Percentiles rank a stretch among this genome's conserved stretches.
phyloP scores from a whole-genome alignment of 2,888 invertebrate species.

The Anoplius nigerrimus region DNA sequence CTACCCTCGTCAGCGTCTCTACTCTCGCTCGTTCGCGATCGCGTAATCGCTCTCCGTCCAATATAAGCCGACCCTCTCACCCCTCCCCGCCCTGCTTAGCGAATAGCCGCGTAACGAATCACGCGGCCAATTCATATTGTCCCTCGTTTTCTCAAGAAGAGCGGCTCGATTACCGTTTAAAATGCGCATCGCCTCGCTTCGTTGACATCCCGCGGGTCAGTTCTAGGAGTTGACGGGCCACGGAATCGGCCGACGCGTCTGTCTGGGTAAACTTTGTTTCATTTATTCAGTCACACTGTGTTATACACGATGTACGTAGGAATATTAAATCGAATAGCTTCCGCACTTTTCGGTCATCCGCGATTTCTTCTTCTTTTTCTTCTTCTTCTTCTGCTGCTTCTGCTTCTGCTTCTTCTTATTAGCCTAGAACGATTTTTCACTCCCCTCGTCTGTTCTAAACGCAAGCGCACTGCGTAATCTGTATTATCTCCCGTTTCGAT shows the following conservation, averaged over 20 bases:
- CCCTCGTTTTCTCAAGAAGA: neutral
- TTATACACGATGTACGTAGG: constrained; percentile 44
- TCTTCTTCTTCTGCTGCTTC: constrained; percentile 43
- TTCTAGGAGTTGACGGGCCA: too few relatives aligned
- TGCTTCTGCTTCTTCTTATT: neutral
- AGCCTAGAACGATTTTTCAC: neutral
- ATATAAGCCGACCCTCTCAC: too few relatives aligned
- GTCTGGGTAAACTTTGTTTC: too few relatives aligned
- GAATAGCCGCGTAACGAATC: too few relatives aligned
- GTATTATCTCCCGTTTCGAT: constrained; percentile 69
- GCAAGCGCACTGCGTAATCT: constrained; percentile 72
- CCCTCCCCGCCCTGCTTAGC: too few relatives aligned
- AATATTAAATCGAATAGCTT: constrained; percentile 33
- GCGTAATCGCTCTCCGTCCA: too few relatives aligned
- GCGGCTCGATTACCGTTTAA: constrained; percentile 18
- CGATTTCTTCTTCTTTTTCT: neutral
- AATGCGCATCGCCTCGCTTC: neutral
- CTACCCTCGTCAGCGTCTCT: too few relatives aligned
- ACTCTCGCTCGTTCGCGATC: too few relatives aligned
- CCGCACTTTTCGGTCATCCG: neutral
- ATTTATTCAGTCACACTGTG: constrained; percentile 34
- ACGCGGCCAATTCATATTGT: too few relatives aligned
- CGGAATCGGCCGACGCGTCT: too few relatives aligned
- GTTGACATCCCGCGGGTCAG: too few relatives aligned
- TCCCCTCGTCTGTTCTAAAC: constrained; percentile 49